These are phyloP conservation scores for Rotaria magnacalcarata DNA, from an alignment of 2,888 invertebrate species.

Conservation along the genomic window DNA sequence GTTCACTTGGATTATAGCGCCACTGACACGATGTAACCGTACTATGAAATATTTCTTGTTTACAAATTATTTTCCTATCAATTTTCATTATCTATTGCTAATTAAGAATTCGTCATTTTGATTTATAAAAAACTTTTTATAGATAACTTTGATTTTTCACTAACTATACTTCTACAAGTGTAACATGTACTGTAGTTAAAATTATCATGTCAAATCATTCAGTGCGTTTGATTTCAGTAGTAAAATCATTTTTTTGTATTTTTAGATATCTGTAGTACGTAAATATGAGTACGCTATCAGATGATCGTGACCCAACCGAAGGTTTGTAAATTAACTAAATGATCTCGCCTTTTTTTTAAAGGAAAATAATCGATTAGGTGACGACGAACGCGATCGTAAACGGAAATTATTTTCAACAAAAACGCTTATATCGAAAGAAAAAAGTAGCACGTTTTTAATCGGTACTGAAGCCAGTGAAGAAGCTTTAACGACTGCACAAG, in stretches of 20 bases:
- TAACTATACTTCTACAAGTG: too few relatives aligned
- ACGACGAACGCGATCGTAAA: conserved; percentile 21
- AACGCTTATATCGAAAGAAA: background rate
- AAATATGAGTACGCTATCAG: background rate
- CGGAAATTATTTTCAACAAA: conserved; percentile 24
- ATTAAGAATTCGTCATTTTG: too few relatives aligned
- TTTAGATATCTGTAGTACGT: background rate
- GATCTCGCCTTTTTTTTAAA: background rate
- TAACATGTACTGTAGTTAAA: too few relatives aligned
- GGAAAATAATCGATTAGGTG: background rate
- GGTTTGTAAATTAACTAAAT: background rate
- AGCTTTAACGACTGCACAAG: background rate
- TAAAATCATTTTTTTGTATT: background rate
- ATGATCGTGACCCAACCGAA: background rate
- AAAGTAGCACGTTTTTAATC: conserved; percentile 5
- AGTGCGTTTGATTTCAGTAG: too few relatives aligned
- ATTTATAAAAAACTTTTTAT: too few relatives aligned
- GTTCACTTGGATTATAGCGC: background rate
- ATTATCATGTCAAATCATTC: too few relatives aligned
- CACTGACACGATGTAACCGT: background rate
- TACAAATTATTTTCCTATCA: background rate
- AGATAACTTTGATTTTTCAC: too few relatives aligned
- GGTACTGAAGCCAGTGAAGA: background rate
- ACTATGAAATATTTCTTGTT: background rate
- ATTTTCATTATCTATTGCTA: background rate